These are phyloP conservation scores for Mactromeris polynyma DNA, from an alignment of 2,888 invertebrate species.

Conservation along the genomic window DNA sequence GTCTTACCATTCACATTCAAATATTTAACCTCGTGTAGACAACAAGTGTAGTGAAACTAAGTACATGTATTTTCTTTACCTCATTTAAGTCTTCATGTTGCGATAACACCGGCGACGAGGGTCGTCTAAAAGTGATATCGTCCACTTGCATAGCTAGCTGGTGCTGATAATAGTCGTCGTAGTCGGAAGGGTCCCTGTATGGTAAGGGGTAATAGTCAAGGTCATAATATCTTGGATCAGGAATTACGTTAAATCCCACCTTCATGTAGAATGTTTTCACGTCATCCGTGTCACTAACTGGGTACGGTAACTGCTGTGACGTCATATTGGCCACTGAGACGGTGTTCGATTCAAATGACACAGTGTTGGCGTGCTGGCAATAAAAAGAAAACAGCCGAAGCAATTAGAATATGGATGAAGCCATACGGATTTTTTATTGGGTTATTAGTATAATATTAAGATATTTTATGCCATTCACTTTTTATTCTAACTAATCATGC, in stretches of 20 bases:
- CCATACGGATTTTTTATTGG: too few species aligned
- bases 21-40: too few species aligned
- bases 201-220: background rate
- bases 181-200: background rate
- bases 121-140: background rate
- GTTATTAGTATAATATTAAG: too few species aligned
- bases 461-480: too few species aligned
- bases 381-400: too few species aligned
- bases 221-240: background rate
- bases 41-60: too few species aligned
- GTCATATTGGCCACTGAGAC: background rate
- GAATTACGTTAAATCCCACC: background rate
- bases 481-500: too few species aligned
- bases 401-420: too few species aligned
- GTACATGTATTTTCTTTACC: background rate
- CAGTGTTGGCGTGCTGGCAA: background rate
- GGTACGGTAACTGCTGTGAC: background rate
- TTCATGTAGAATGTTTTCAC: conserved; percentile 10
- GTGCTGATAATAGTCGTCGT: background rate
- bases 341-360: background rate
- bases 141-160: background rate
- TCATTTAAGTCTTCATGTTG: background rate
- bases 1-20: too few species aligned
- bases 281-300: background rate
- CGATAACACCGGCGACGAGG: background rate